Base-by-base conservation (phyloP, 1,140 invertebrate genomes). In the Drosophila lacertosa region DNA sequence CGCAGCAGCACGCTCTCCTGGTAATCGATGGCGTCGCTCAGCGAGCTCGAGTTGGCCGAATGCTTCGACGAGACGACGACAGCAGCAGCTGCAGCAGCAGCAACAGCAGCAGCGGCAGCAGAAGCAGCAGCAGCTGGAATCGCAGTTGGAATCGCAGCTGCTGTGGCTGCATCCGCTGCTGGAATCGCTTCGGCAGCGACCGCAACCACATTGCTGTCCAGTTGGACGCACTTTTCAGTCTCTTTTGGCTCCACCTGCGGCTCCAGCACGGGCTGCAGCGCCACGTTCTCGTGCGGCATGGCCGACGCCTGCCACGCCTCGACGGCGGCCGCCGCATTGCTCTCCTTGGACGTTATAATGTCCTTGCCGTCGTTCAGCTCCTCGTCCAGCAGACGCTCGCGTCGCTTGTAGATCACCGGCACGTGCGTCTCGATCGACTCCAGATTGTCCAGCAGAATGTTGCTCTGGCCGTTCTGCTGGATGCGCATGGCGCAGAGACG, bases 361-460 rank as follows among this genome's bases (percentile, higher is more conserved):
- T 91, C 90, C 66, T 91, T 91, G 65, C 75, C 80, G 40, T 91
- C 90, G 60, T 90, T 90, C 4, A 91, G 73, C 33, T 91, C 91
- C 54, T 91, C 90, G 15, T 91, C 90, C 6, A 91, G 54, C 0
- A 91, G 67, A 6, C 80, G 77, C 33, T 89, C 83, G 0, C 89
- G 92, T n/a, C 93, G 91, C 45, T 94, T 94, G 72, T 95, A 95
- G 40, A 95, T 92, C 11, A 95, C 93, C 0, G 95, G 94, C 4
- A 93, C 92, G 13, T 94, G 93, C 53, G 93, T 92, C 18, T 94
- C 93, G 55, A 93, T 92, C 29, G 94, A 94, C 53, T 95, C 94
- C 15, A 94, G 94, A 79, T 96, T 96, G 89, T 96, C 95, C 7
- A 96, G 88, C 1, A 96, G 90, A 74, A 96, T 96, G 86, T 96